Base-by-base conservation (phyloP, 2,888 invertebrate species). In the Crocallis elinguaria region DNA sequence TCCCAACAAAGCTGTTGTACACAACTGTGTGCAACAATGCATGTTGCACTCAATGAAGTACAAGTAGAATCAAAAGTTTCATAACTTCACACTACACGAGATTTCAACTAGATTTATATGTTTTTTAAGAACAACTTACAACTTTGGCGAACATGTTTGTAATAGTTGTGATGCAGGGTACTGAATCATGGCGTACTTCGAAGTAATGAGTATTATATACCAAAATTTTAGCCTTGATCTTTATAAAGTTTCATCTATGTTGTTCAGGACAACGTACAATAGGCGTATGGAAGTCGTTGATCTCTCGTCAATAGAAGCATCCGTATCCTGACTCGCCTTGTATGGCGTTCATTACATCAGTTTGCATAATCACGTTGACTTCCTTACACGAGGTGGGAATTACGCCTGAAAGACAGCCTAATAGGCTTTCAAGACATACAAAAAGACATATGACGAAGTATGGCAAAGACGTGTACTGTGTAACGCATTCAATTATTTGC, bases 71-170 rank as follows among this genome's bases (percentile, higher is more conserved):
- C 3, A 5, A 25, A n/a, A 1, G 9, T 8, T 25, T n/a, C 4
- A 9, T 9, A 25, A 9, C 3, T 7, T 25, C 7, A 25, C 25
- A n/a, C n/a, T n/a, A 27, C 9, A 4, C 2, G 11, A 11, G 3
- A 27, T 16, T n/a, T 8, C 2, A 32, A n/a, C 9, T n/a, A 9
- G 6, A 9, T 9, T 4, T 9, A 9, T 9, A n/a, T n/a, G n/a
- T n/a, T 16, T 25, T 35, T 19, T 4, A 33, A 14, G 5, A 42
- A 9, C 17, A 3, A 77, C 86, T 86, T 72, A 86, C 85, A 49
- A 84, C 71, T 76, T 86, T 86, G 59, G 77, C 74, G 66, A 84
- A 83, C 85, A 86, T 86, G 76, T 75, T 85, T 75, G 56, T 43
- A 42, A 51, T 71, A 50, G 68, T 67, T 66, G 67, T 59, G 73